These are phyloP conservation scores for Drosophila peninsularis DNA, from an alignment of 2,888 invertebrate genomes.

Conservation along the genomic window DNA sequence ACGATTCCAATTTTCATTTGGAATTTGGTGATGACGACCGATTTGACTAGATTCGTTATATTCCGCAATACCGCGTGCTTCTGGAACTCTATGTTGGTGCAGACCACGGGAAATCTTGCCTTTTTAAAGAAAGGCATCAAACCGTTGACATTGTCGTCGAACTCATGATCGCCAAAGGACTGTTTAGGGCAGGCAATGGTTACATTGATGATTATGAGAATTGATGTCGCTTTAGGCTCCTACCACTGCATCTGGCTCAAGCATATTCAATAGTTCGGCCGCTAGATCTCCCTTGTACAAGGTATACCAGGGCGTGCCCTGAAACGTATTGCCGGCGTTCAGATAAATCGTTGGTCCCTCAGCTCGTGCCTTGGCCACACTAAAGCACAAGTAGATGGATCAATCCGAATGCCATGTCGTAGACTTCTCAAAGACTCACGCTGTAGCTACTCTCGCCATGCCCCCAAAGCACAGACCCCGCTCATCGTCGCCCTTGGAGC, in stretches of 20 bases:
- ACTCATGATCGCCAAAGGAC: not conserved
- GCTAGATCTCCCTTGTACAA: slow-evolving; percentile 92
- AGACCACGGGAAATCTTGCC: slow-evolving; percentile 83
- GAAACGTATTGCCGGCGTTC: slow-evolving; percentile 95
- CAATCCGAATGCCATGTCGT: not conserved
- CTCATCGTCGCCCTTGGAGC: slow-evolving; percentile 85
- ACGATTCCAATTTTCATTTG: slow-evolving; percentile 90
- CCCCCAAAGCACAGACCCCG: slow-evolving; percentile 91
- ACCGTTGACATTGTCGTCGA: slow-evolving; percentile 9
- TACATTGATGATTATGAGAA: not conserved
- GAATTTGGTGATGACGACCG: slow-evolving; percentile 87
- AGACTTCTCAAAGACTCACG: slow-evolving; percentile 56
- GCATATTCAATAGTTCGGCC: slow-evolving; percentile 89
- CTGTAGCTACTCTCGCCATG: slow-evolving; percentile 88
- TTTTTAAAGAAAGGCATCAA: slow-evolving; percentile 1
- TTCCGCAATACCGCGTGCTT: slow-evolving; percentile 42
- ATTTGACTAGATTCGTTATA: slow-evolving; percentile 87
- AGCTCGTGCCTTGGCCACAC: slow-evolving; percentile 27
- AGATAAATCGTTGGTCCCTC: slow-evolving; percentile 86
- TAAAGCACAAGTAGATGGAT: slow-evolving; percentile 3
- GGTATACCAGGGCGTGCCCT: slow-evolving; percentile 93
- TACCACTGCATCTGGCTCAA: slow-evolving; percentile 93
- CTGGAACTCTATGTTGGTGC: slow-evolving; percentile 88
- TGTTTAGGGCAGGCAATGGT: not conserved
- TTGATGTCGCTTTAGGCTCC: slow-evolving; percentile 71